Base-by-base conservation (phyloP, 2,888 invertebrate species). In the Epirrhoe alternata region DNA sequence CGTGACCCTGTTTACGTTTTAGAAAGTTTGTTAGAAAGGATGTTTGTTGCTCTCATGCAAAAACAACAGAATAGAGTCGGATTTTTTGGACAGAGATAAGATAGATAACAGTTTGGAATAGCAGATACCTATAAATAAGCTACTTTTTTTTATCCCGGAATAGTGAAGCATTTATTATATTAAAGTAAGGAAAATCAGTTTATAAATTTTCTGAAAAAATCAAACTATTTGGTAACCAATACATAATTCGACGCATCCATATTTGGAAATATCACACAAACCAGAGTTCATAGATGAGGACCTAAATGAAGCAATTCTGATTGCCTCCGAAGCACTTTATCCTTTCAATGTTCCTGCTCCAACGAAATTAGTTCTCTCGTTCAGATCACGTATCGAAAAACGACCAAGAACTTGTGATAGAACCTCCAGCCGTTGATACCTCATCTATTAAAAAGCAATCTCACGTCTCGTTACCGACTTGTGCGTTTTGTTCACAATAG, bases 321-420 rank as follows among this genome's bases (percentile, higher is more conserved):
- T 42, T 42, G 38, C 38, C 38, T 42, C 12, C 38, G 12, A 12
- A 42, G 12, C 38, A 42, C 38, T 42, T 42, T 42, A 42, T 42
- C 38, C 38, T 42, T 42, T 12, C 38, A 12, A 42, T 42, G 38
- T 42, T 33, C 33, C 38, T 12, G 38, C 38, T 42, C 38, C 38
- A 42, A 42, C 38, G 38, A 42, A 42, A 42, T 42, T 42, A 42
- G 38, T 42, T 42, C 38, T 12, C 38, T 12, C 12, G 38, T 12
- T 42, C 47, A 47, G 47, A 47, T 47, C 47, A 47, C 47, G 47
- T 14, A 47, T 47, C 47, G 24, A n/a, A 33, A 57, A 57, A 57
- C 49, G 57, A 49, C 14, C 47, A 47, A 47, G 47, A 47, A 16
- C 14, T 47, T 42, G 12, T 47, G 47, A 47, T 47, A 47, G 47